Percentiles rank a stretch among this genome's conserved stretches.
These are phyloP conservation scores for Mayetiola destructor DNA, from an alignment of 2,888 invertebrate genomes.

Conservation along the genomic window DNA sequence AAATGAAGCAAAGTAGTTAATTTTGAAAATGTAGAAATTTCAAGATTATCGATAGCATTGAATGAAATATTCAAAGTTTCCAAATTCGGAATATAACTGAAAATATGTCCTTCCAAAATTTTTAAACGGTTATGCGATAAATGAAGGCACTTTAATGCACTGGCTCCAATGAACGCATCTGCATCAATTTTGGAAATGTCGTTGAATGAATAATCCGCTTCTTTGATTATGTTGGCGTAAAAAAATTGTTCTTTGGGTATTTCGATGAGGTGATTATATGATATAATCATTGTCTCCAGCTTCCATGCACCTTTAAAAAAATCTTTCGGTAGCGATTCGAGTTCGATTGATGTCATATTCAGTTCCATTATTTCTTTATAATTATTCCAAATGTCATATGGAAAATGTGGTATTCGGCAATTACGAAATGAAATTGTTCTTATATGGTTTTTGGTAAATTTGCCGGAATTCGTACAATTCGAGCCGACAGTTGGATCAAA, in stretches of 20 bases:
- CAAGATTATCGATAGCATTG: background rate
- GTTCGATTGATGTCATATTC: no score
- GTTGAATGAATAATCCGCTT: background rate
- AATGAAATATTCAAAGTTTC: background rate
- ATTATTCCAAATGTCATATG: no score
- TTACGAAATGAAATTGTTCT: no score
- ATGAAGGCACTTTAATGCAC: background rate
- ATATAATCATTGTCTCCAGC: background rate
- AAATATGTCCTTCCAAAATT: background rate
- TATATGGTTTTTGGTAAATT: no score
- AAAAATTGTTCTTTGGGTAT: background rate
- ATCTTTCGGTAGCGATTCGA: background rate
- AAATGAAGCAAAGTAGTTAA: background rate
- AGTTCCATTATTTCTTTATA: no score
- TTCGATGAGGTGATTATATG: background rate
- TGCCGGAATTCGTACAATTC: no score
- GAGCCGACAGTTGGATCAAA: no score
- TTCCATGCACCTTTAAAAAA: background rate
- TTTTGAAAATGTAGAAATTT: background rate
- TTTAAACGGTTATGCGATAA: background rate
- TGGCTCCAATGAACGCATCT: background rate
- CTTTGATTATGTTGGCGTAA: background rate
- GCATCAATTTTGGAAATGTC: background rate
- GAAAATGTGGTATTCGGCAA: no score
- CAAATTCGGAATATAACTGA: background rate